Percentiles rank a stretch among this genome's conserved stretches.
Evolutionary conservation across 23 tunicate genomes (phyloP).

Genomic region (Diplosoma virens): DNA sequence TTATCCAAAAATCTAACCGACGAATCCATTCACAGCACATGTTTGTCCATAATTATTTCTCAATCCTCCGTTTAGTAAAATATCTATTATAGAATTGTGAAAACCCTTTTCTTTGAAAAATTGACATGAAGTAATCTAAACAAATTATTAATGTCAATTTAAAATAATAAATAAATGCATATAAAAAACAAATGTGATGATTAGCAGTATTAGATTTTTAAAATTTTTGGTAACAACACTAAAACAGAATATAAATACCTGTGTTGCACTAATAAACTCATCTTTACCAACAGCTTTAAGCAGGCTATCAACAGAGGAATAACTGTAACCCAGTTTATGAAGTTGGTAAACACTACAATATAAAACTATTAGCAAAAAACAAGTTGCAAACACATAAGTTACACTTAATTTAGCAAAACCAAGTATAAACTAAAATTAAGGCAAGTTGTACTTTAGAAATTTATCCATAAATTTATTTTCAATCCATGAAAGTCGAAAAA

Average conservation of each 20-base stretch:
- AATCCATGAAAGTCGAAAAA: slow-evolving; percentile 37
- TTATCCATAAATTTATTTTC: slow-evolving; percentile 30
- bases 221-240: no score
- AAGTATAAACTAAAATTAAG: background rate
- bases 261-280: slow-evolving; percentile 44
- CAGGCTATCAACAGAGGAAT: slow-evolving; percentile 22
- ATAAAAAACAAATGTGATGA: no score
- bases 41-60: slow-evolving; percentile 76
- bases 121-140: slow-evolving; percentile 31
- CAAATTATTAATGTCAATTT: no score
- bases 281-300: slow-evolving; percentile 37
- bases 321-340: slow-evolving; percentile 57
- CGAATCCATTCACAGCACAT: slow-evolving; percentile 66
- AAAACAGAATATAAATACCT: slow-evolving; percentile 48
- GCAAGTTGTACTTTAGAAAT: slow-evolving; percentile 22
- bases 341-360: slow-evolving; percentile 56
- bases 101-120: slow-evolving; percentile 36
- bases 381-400: background rate
- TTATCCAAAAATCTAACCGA: slow-evolving; percentile 25
- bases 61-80: slow-evolving; percentile 57
- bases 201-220: background rate
- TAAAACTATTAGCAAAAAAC: background rate
- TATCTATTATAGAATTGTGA: slow-evolving; percentile 22
- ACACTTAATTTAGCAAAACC: slow-evolving; percentile 1
- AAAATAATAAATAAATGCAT: no score